Conservation (phyloP, 2,113 vertebrate genomes). For the Salvelinus fontinalis region DNA sequence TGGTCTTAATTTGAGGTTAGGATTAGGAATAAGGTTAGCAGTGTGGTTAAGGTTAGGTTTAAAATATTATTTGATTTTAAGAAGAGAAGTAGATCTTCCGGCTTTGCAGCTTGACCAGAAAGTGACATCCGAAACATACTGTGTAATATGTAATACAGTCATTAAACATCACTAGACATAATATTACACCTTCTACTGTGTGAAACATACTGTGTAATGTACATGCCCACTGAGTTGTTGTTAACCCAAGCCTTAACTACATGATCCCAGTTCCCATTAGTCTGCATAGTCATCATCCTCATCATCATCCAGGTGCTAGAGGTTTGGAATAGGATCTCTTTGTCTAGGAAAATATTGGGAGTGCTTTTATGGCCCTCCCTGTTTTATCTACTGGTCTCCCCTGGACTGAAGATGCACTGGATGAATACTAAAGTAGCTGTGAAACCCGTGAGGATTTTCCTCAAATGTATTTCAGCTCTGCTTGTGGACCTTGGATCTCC, state of each 20-base stretch:
- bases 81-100: too few relatives aligned
- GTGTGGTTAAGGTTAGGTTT: too few relatives aligned
- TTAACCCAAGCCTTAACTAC: slow-evolving; percentile 2
- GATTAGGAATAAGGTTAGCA: too few relatives aligned
- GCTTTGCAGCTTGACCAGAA: too few relatives aligned
- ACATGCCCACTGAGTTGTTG: too few relatives aligned
- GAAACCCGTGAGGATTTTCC: slow-evolving; percentile 21
- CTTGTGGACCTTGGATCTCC: slow-evolving; percentile 19
- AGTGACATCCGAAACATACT: too few relatives aligned
- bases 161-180: too few relatives aligned
- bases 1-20: too few relatives aligned
- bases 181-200: too few relatives aligned
- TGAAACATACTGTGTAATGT: too few relatives aligned
- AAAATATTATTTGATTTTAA: too few relatives aligned
- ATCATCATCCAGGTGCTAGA: neutral
- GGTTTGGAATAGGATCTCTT: neutral
- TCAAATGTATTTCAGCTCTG: neutral
- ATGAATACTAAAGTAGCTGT: slow-evolving; percentile 50
- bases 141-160: too few relatives aligned
- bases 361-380: neutral
- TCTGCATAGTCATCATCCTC: neutral
- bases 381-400: neutral
- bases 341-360: neutral
- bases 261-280: neutral
- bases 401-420: slow-evolving; percentile 46